Percentiles rank a stretch among this genome's conserved stretches.
These are phyloP conservation scores for Steatornis caripensis DNA, from an alignment of 2,113 vertebrate species.

Conservation along the genomic window DNA sequence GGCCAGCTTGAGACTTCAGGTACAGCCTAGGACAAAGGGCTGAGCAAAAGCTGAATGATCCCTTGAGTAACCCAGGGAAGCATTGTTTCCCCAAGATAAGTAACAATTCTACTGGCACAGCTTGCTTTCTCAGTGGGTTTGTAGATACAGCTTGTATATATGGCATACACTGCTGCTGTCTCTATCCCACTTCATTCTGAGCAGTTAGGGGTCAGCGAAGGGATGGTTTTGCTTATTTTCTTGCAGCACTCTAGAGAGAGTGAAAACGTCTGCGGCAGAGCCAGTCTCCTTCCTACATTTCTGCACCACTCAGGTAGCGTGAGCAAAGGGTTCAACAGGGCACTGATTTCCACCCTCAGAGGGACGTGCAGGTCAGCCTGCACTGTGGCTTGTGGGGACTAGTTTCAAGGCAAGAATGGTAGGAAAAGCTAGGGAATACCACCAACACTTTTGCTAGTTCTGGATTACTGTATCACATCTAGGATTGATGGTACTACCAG, in stretches of 20 bases:
- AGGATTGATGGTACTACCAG: background rate
- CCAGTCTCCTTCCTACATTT: rapidly evolving
- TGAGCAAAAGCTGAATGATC: background rate
- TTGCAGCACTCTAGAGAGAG: background rate
- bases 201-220: background rate
- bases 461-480: background rate
- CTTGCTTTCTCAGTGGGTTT: background rate
- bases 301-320: background rate
- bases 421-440: rapidly evolving
- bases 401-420: background rate
- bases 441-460: background rate
- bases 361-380: rapidly evolving
- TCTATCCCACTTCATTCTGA: background rate
- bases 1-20: background rate
- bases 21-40: background rate
- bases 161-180: rapidly evolving
- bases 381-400: rapidly evolving
- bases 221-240: background rate
- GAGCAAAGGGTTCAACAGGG: background rate
- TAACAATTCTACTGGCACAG: background rate
- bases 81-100: background rate
- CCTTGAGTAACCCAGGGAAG: background rate
- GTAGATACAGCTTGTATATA: background rate
- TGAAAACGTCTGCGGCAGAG: background rate
- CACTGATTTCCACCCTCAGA: background rate